Percentiles rank a stretch among this genome's conserved stretches.
phyloP scores from a whole-genome alignment of 2,113 vertebrate genomes.

The Caranx ignobilis region DNA sequence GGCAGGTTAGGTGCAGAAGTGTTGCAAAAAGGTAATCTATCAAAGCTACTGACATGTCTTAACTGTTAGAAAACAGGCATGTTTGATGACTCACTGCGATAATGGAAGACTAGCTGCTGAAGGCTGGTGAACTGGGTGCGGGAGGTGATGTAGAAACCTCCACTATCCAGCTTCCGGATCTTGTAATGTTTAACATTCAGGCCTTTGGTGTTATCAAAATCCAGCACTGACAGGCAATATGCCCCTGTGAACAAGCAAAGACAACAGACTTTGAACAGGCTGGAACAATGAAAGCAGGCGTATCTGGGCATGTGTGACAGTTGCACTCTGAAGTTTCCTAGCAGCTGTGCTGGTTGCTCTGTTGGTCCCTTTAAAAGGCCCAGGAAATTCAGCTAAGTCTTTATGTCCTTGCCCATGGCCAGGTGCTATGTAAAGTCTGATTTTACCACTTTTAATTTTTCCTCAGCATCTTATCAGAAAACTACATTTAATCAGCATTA shows the following conservation, averaged over 20 bases:
- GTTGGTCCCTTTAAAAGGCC: conserved; percentile 12
- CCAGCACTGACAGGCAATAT: conserved; percentile 95
- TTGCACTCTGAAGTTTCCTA: conserved; percentile 63
- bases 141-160: conserved; percentile 97
- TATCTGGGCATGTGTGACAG: conserved; percentile 44
- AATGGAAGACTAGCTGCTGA: conserved; percentile 96
- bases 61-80: neutral
- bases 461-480: neutral
- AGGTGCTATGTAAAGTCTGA: neutral
- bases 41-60: neutral
- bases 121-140: conserved; percentile 96
- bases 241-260: conserved; percentile 85
- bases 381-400: conserved; percentile 12
- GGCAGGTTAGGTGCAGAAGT: neutral
- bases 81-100: conserved; percentile 80
- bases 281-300: conserved; percentile 34
- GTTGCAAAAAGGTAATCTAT: neutral
- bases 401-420: neutral
- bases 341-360: conserved; percentile 61
- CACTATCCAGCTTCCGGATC: conserved; percentile 96
- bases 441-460: neutral
- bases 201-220: conserved; percentile 95
- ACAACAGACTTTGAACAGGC: conserved; percentile 46
- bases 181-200: conserved; percentile 98
- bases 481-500: neutral